Evolutionary conservation across 2,113 vertebrate genomes (phyloP).

Genomic region (Leptosomus discolor): DNA sequence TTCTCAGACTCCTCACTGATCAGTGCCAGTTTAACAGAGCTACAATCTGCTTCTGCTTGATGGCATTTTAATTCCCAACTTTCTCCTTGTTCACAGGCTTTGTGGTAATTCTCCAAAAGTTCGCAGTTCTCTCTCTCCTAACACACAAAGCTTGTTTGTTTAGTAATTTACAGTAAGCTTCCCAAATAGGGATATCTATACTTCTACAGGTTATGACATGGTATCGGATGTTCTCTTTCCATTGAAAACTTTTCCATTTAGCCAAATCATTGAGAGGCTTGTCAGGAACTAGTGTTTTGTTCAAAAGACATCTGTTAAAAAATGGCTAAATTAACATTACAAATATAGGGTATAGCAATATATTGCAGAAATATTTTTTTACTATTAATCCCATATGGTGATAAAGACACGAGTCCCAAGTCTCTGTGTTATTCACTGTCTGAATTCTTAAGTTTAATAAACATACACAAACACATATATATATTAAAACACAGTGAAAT

Average conservation of each 20-base stretch:
- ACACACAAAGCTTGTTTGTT: background rate
- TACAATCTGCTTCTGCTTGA: constrained; percentile 70
- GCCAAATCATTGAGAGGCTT: background rate
- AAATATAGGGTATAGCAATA: background rate
- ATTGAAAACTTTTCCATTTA: background rate
- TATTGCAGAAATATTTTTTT: background rate
- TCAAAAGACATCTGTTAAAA: background rate
- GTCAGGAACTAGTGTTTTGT: background rate
- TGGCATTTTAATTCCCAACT: constrained; percentile 78
- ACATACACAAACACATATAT: background rate
- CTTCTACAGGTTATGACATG: background rate
- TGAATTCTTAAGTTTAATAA: background rate
- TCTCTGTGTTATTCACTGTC: background rate
- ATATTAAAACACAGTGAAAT: background rate
- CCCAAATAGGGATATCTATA: background rate
- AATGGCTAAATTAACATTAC: background rate
- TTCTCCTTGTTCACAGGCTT: constrained; percentile 64
- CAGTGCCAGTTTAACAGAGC: constrained; percentile 67
- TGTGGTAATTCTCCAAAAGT: constrained; percentile 75
- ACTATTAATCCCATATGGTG: background rate
- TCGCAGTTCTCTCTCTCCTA: constrained; percentile 77
- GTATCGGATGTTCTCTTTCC: background rate
- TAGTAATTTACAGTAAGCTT: background rate
- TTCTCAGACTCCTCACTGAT: constrained; percentile 69
- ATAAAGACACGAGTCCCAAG: background rate